Evolutionary conservation across 2,888 invertebrate species (phyloP), one percentile per base, ranked within the genome.

Genomic region (Salticus scenicus): DNA sequence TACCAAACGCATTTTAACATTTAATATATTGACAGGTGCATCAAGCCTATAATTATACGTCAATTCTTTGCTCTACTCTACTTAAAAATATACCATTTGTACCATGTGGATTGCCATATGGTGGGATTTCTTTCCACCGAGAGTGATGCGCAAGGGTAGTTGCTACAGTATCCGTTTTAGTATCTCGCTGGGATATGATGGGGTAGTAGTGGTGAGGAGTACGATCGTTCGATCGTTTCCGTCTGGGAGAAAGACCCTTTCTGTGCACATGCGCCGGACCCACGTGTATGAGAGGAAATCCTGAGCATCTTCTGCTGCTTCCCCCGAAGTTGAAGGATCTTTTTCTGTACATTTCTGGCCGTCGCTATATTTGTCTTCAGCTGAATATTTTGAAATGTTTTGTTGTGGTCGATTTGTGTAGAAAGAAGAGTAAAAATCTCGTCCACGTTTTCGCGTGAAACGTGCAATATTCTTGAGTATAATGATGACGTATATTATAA

Each of bases 161-260:
- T 47, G 81, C 73, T 74, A 81, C 73, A 74, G 8, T 73, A 81
- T 71, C 81, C 63, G 76, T 76, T 76, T 76, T 76, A 71, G 63
- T 72, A 37, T 71, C 71, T 71, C 41, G 42, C 66, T 7, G 63
- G 31, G 47, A 20, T 28, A 47, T 24, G 47, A 64, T 28, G 42
- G 28, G 14, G 30, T 67, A 33, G 57, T 33, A 20, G 33, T 30
- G 14, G 42, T 24, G 74, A 63, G 51, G 74, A 64, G 63, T 51
- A 63, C 14, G 57, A 76, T 42, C 76, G 71, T 82, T 82, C 82
- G 82, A 82, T 82, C 82, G 82, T 47, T 82, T 75, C 76, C 82
- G 76, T 73, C 47, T 75, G 69, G 69, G 75, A 74, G 71, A 76
- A 76, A 64, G 37, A 30, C 5, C 30, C 17, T 27, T 17, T 1